Evolutionary conservation across 2,888 invertebrate genomes (phyloP).

Genomic region (Anticlea derivata): DNA sequence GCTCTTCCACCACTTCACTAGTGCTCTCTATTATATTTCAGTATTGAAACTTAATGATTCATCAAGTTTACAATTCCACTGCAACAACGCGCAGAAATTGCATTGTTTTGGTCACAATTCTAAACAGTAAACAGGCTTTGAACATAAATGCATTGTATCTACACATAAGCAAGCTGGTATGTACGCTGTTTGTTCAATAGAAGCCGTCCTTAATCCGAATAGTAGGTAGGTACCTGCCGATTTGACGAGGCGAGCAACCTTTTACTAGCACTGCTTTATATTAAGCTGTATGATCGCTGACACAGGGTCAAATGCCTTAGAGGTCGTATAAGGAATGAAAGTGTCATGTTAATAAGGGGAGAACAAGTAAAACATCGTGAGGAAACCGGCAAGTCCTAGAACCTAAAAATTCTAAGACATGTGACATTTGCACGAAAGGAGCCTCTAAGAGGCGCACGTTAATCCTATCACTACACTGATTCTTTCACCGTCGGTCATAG

Average conservation of each 20-base stretch:
- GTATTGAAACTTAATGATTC: constrained; percentile 10
- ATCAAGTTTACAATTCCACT: constrained; percentile 16
- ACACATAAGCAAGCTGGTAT: constrained; percentile 8
- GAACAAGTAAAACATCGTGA: no score
- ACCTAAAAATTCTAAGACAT: no score
- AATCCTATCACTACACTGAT: no score
- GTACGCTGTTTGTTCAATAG: constrained; percentile 26
- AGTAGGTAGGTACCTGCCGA: no score
- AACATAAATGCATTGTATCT: constrained; percentile 4
- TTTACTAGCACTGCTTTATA: constrained; percentile 48
- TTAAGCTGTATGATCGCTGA: constrained; percentile 27
- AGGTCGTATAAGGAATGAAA: constrained; percentile 24
- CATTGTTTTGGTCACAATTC: constrained; percentile 32
- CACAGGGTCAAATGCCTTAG: constrained; percentile 35
- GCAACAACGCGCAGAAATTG: constrained; percentile 10
- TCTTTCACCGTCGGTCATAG: no score
- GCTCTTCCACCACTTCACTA: no score
- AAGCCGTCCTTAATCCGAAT: constrained; percentile 67
- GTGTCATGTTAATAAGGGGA: no score
- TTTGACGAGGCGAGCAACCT: constrained; percentile 67
- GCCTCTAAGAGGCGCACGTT: no score
- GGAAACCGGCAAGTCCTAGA: no score
- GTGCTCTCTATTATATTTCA: no score
- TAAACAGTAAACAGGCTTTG: constrained; percentile 33
- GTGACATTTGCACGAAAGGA: no score